phyloP scores from a whole-genome alignment of 2,113 vertebrate genomes.

The Uria aalge region DNA sequence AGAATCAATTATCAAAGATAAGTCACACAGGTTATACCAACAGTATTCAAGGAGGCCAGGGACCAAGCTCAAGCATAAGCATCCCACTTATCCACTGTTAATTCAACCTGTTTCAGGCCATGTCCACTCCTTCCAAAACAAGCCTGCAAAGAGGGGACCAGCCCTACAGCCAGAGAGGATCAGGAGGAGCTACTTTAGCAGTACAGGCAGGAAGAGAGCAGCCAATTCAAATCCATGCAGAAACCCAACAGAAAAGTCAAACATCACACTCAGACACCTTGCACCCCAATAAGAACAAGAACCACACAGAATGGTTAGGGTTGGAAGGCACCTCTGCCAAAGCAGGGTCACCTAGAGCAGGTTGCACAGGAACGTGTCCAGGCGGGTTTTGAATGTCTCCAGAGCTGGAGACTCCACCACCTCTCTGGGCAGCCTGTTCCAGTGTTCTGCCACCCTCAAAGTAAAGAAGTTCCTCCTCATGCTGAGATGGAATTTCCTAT shows the following conservation, averaged over 20 bases:
- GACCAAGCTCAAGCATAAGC: not conserved
- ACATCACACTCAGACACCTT: not conserved
- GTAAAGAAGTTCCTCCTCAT: no score
- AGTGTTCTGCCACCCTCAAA: no score
- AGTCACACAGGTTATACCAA: not conserved
- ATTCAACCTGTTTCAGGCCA: not conserved
- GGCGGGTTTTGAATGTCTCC: no score
- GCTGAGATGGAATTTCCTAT: no score
- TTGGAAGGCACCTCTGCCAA: no score
- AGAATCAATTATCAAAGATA: not conserved
- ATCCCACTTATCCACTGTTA: not conserved
- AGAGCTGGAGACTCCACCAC: no score
- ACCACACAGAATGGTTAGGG: no score
- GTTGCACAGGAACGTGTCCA: no score
- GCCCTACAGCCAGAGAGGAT: not conserved
- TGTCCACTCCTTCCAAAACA: not conserved
- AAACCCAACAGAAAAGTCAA: not conserved
- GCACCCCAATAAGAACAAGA: not conserved
- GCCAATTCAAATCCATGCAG: not conserved
- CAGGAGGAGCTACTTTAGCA: not conserved
- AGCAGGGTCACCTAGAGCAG: no score
- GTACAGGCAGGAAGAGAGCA: not conserved
- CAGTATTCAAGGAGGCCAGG: not conserved
- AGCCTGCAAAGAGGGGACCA: not conserved
- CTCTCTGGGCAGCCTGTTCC: no score